A percentile compares a stretch with the other conserved stretches of the same genome.
Evolutionary conservation across 37 sponge, comb jelly and placozoan genomes (phyloP).

Genomic region (Geodia barretti): DNA sequence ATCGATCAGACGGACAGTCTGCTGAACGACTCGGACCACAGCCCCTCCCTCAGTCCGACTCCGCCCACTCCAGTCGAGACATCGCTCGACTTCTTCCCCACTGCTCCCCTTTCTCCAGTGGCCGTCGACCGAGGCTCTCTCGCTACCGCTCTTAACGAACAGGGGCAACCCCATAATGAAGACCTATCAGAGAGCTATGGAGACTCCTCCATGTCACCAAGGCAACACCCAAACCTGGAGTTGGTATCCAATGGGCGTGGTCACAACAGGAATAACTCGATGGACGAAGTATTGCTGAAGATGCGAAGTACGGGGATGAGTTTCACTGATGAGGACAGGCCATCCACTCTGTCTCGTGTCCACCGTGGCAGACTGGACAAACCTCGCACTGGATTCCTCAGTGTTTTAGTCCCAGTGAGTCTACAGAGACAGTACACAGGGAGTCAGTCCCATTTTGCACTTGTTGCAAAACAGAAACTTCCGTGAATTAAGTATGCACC

Average conservation of each 20-base stretch:
- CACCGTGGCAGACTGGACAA: neutral
- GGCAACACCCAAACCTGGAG: no score
- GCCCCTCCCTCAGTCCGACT: slow-evolving; percentile 24
- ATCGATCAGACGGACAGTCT: slow-evolving; percentile 10
- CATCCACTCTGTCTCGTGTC: slow-evolving; percentile 39
- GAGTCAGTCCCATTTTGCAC: no score
- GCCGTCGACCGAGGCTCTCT: neutral
- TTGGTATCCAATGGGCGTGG: slow-evolving; percentile 8
- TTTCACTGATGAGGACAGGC: slow-evolving; percentile 11
- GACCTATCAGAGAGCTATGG: neutral
- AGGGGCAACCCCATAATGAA: neutral
- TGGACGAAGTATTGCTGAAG: slow-evolving; percentile 53
- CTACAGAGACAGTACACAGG: no score
- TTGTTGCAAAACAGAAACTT: no score
- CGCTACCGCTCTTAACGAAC: neutral
- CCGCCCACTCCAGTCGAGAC: slow-evolving; percentile 12
- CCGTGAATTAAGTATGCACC: no score
- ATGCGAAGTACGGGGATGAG: slow-evolving; percentile 11
- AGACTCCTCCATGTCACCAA: neutral
- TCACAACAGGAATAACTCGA: slow-evolving; percentile 49
- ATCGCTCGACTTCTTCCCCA: neutral
- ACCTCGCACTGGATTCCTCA: neutral
- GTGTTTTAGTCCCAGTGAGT: neutral
- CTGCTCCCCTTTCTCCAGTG: neutral
- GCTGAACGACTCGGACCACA: slow-evolving; percentile 14